phyloP scores from a whole-genome alignment of 2,888 invertebrate genomes.

The Tryphoninae sp. region DNA sequence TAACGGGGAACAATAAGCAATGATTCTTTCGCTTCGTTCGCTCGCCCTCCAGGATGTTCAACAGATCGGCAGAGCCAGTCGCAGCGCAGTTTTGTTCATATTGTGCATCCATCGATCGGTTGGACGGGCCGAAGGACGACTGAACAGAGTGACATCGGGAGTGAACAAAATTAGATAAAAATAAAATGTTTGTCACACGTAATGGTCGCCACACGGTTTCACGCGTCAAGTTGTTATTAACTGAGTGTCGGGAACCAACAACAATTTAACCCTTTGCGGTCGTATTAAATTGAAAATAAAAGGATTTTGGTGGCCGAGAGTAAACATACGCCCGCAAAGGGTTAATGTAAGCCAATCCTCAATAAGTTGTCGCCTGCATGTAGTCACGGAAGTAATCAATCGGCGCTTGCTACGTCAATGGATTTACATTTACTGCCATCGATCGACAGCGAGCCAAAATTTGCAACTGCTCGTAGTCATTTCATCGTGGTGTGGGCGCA shows the following conservation, averaged over 20 bases:
- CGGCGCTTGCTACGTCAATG: slow-evolving; percentile 16
- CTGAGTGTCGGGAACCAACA: slow-evolving; percentile 46
- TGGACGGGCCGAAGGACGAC: too few relatives aligned
- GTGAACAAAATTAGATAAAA: not conserved
- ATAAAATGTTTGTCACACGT: slow-evolving; percentile 33
- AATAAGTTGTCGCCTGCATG: slow-evolving; percentile 33
- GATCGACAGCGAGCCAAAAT: slow-evolving; percentile 48
- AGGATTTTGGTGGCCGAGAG: too few relatives aligned
- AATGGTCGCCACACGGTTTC: slow-evolving; percentile 49
- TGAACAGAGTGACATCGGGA: too few relatives aligned
- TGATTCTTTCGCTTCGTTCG: too few relatives aligned
- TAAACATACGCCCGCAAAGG: too few relatives aligned
- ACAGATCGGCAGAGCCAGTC: too few relatives aligned
- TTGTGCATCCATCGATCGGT: too few relatives aligned
- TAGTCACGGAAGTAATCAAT: slow-evolving; percentile 43
- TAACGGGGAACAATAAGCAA: too few relatives aligned
- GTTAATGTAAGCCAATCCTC: slow-evolving; percentile 41
- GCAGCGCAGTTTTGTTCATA: too few relatives aligned
- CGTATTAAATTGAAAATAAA: too few relatives aligned
- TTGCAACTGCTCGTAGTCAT: slow-evolving; percentile 49
- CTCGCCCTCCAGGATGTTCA: too few relatives aligned
- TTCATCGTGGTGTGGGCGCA: slow-evolving; percentile 52
- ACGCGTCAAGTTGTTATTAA: slow-evolving; percentile 56
- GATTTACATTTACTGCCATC: slow-evolving; percentile 28
- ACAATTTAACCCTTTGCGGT: too few relatives aligned